These are phyloP conservation scores for Acholoe squamosa DNA, from an alignment of 2,888 invertebrate species.

Conservation along the genomic window DNA sequence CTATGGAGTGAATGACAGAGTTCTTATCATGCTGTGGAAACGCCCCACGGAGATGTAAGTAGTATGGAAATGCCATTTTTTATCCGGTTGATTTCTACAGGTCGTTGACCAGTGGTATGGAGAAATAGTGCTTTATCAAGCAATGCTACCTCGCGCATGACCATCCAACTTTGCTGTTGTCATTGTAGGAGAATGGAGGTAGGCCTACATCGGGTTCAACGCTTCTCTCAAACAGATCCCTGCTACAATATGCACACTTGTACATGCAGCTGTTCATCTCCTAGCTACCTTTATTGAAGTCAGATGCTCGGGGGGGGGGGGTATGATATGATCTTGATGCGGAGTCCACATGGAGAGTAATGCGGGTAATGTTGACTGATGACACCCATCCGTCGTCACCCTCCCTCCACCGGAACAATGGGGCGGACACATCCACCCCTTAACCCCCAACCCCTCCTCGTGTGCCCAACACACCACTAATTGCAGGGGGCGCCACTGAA, in stretches of 20 bases:
- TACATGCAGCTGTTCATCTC: background rate
- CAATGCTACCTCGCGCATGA: too few species aligned
- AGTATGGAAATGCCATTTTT: too few species aligned
- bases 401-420: slow-evolving; percentile 18
- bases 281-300: background rate
- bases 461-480: background rate
- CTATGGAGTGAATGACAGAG: too few species aligned
- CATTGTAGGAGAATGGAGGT: too few species aligned
- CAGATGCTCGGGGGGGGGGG: background rate
- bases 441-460: background rate
- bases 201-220: too few species aligned
- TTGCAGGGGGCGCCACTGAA: slow-evolving; percentile 1
- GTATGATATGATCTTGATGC: background rate
- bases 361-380: slow-evolving; percentile 49
- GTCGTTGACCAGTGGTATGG: too few species aligned
- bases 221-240: too few species aligned
- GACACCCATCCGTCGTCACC: slow-evolving; percentile 39
- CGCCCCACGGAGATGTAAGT: too few species aligned
- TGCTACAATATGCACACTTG: background rate
- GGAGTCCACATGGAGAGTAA: background rate
- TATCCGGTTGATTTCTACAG: too few species aligned
- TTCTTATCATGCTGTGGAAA: too few species aligned
- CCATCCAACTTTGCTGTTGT: too few species aligned
- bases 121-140: too few species aligned
- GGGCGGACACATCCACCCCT: background rate